Evolutionary conservation across 1,140 invertebrate genomes (phyloP), one percentile per base, ranked within the genome.

Genomic region (Neodiprion virginianus): DNA sequence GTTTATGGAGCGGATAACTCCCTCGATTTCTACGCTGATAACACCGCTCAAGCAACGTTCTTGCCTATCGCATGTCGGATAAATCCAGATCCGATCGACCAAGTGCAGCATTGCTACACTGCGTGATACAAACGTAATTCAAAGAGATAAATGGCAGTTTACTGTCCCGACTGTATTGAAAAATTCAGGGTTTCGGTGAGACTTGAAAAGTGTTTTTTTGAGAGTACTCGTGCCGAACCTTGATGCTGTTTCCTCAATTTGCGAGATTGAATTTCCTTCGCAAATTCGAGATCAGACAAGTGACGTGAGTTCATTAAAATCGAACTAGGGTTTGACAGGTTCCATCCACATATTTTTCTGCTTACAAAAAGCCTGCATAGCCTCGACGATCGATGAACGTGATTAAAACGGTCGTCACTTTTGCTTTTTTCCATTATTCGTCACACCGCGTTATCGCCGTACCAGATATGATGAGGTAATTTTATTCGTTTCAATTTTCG

Each of bases 151-250:
- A 72, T 7, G 17, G 53, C 49, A 48, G 53, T 14, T 49, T 11
- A 65, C n/a, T 12, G 7, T 49, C 14, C 7, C 48, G 49, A 48
- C 49, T 49, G n/a, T 48, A 40, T 40, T 40, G 28, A 40, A 40
- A 40, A 40, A 40, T 40, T 40, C 28, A 40, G 28, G 28, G 75
- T 75, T 65, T 75, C 76, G 48, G 67, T 72, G 28, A 48, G 11
- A 69, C 11, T 71, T 74, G 1, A 71, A 71, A 74, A 69, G 76
- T 40, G 8, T 17, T 48, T 48, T 48, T 72, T 12, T 61, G 67
- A 11, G 11, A 74, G 47, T 65, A 68, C 10, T 70, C 49, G 47
- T 75, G 11, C 28, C 28, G 28, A 40, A 40, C 28, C 28, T 40
- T 40, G 28, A 40, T 40, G 28, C 28, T 40, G 5, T 40, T 40